Base-by-base conservation (phyloP, 1,140 invertebrate species). In the Zaprionus davidi region DNA sequence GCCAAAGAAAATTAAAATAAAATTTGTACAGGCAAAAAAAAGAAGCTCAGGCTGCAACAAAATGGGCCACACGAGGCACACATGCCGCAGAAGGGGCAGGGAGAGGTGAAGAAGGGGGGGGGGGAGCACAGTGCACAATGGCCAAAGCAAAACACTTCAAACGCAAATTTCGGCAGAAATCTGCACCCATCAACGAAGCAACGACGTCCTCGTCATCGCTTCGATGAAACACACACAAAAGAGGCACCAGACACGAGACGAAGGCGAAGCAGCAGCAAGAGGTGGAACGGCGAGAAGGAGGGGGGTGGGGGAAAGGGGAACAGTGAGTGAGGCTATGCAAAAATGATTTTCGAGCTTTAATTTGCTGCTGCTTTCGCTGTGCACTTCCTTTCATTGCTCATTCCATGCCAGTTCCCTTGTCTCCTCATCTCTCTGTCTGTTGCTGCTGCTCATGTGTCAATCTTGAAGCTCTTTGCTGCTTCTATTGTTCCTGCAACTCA, bases 81-180 rank as follows among this genome's bases (percentile, higher is more conserved):
- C 5, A 34, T 26, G 13, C 1, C 20, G 15, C 13, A 1, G 24
- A 46, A 7, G 28, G 15, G 34, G 12, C 24, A 22, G 36, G 7
- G 7, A 9, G 9, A 1, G 38, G 3, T 5, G 64, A 11, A 2
- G 34, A 1, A 26, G 24, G 6, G 24, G 31, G 4, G 55, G 3
- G 56, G 22, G n/a, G 13, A 38, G 13, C 13, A 7, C 36, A 38
- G 17, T 17, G 34, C 55, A 71, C 60, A 76, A 75, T 68, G 65
- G 65, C 78, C 46, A 62, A 68, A 80, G 71, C 72, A 73, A 76
- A 78, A 66, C 85, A 88, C 85, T 88, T 90, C 81, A 88, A 88
- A 90, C 81, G 71, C 79, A 85, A 91, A 90, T 91, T 91, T 91
- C 90, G 84, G 84, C 90, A 90, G 90, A 91, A 91, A 91, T 91